Evolutionary conservation across 2,888 invertebrate species (phyloP).

Genomic region (Gasteruption jaculator): DNA sequence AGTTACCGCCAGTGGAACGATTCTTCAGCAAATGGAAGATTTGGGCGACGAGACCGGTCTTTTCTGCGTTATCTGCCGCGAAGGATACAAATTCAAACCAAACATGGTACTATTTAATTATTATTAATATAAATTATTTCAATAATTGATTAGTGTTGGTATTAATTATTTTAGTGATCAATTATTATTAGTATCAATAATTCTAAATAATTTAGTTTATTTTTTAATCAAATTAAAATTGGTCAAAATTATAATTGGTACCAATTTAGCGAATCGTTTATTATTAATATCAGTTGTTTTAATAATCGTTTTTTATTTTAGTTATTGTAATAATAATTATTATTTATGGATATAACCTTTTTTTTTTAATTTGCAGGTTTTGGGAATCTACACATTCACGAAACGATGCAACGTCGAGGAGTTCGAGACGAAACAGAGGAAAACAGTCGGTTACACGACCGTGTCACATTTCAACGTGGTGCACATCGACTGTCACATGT

Average conservation of each 20-base stretch:
- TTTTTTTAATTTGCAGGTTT: constrained; percentile 55
- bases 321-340: neutral
- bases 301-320: neutral
- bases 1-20: constrained; percentile 85
- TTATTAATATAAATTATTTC: neutral
- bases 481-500: constrained; percentile 97
- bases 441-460: constrained; percentile 85
- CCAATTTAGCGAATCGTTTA: too few relatives aligned
- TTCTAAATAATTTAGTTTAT: constrained; percentile 1
- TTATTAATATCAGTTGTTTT: too few relatives aligned
- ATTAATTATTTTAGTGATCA: constrained; percentile 6
- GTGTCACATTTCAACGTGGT: constrained; percentile 98
- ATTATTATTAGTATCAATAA: neutral
- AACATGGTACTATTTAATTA: constrained; percentile 62
- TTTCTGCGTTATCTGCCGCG: constrained; percentile 95
- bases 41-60: constrained; percentile 93
- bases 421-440: constrained; percentile 82
- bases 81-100: constrained; percentile 95
- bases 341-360: neutral
- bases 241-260: too few relatives aligned
- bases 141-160: neutral
- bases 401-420: constrained; percentile 93
- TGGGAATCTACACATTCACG: constrained; percentile 96
- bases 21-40: constrained; percentile 91
- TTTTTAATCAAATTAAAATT: too few relatives aligned